Base-by-base conservation (phyloP, 2,888 invertebrate species). In the Eilema caniola region DNA sequence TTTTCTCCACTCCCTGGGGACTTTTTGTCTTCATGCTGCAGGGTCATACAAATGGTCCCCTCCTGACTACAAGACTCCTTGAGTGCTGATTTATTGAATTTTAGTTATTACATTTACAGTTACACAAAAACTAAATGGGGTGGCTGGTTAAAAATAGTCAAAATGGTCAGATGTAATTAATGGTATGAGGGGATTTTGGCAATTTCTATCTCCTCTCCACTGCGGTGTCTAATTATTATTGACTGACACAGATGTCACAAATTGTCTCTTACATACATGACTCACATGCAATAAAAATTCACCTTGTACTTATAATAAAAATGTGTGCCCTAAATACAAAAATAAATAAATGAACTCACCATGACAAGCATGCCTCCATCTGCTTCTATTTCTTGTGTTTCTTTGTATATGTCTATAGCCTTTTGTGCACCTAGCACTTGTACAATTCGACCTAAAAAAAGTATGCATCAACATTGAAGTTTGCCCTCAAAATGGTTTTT, bases 291-390 rank as follows among this genome's bases (percentile, higher is more conserved):
- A 25, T 24, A 16, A 23, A 25, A 25, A 25, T 25, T 24, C 24
- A 25, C 12, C 24, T 57, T 24, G 14, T 1, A 25, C n/a, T n/a
- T n/a, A n/a, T 25, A 25, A 25, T 23, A 59, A 25, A 59, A 25
- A 25, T 59, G 57, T 47, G 7, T 47, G 47, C 5, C 47, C 57
- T 14, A 25, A 23, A 16, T 59, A 16, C 5, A 23, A 31, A 61
- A 37, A n/a, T 24, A 14, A 62, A 41, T 47, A 28, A 62, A 37
- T 12, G 11, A 16, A 74, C 93, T 94, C 91, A 97, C 98, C 96
- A 97, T 96, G 65, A 98, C 97, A 88, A 98, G 93, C 97, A 98
- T 97, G n/a, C 98, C 98, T 28, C 98, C 98, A 80, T 97, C 96
- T 74, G 96, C 96, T 92, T 98, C 98, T 69, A 98, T 96, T 83